Percentiles rank a stretch among this genome's conserved stretches.
These are phyloP conservation scores for Erebia palarica DNA, from an alignment of 2,888 invertebrate species.

Conservation along the genomic window DNA sequence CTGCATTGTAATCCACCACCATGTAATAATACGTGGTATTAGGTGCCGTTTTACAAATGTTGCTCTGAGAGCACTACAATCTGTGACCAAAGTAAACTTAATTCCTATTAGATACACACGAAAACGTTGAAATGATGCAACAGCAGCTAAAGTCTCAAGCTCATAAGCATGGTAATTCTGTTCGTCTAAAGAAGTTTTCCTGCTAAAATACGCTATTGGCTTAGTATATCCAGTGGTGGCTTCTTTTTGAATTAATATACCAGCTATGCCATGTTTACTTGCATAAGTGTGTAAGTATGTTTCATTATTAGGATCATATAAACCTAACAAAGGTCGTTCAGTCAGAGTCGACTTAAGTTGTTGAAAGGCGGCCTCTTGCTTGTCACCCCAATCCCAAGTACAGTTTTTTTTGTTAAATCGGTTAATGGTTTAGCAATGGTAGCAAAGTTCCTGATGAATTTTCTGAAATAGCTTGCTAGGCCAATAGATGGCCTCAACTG, in stretches of 20 bases:
- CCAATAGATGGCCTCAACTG: constrained; percentile 49
- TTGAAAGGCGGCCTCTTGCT: constrained; percentile 20
- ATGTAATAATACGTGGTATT: constrained; percentile 39
- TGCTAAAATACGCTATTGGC: constrained; percentile 32
- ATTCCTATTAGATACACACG: constrained; percentile 39
- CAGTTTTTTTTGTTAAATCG: constrained; percentile 18
- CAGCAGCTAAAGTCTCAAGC: constrained; percentile 39
- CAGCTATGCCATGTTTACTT: constrained; percentile 7
- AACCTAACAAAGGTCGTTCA: neutral
- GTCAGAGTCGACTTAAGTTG: constrained; percentile 20
- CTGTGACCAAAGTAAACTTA: constrained; percentile 37
- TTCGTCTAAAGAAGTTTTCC: constrained; percentile 27
- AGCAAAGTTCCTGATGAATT: constrained; percentile 43
- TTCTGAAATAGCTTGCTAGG: constrained; percentile 33
- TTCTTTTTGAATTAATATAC: constrained; percentile 15
- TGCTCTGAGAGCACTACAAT: constrained; percentile 40
- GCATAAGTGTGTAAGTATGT: constrained; percentile 23
- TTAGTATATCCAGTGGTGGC: neutral
- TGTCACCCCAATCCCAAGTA: constrained; percentile 26
- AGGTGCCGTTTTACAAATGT: constrained; percentile 31
- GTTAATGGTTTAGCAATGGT: constrained; percentile 27
- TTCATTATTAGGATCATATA: neutral
- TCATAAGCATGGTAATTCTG: constrained; percentile 33
- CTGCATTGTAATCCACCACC: constrained; percentile 42
- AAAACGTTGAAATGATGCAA: constrained; percentile 39